Base-by-base conservation (phyloP, 1,140 invertebrate genomes). In the Tetragnatha versicolor region DNA sequence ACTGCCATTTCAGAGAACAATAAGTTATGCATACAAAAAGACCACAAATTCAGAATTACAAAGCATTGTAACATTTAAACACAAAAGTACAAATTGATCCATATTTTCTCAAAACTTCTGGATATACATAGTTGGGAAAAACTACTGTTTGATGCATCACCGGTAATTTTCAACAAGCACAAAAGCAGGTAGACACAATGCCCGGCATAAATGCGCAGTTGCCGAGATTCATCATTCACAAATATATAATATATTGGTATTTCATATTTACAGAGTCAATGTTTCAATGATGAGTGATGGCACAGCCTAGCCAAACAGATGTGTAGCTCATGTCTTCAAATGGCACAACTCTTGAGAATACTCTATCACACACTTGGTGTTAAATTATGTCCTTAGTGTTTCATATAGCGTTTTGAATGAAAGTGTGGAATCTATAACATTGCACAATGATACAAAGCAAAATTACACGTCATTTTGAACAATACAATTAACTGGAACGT, bases 281-380 rank as follows among this genome's bases (percentile, higher is more conserved):
- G 20, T 51, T 33, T 33, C 37, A 51, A 72, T 60, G 42, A 73
- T 31, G 45, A 42, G n/a, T 31, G 66, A 77, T 77, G 73, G 73
- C 73, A 77, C 73, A 65, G 61, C 73, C 61, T 65, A 66, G 60
- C 73, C n/a, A 39, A 53, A 65, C 73, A 39, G 25, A 75, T 63
- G 72, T 35, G 37, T 77, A 77, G 73, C 73, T 77, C 73, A 65
- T 77, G 55, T 77, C 49, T 49, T 65, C 60, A 77, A 77, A 65
- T 77, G 73, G 73, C 73, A 77, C 73, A 77, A 65, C 39, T 66
- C 73, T 53, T 10, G 25, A 77, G 29, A 22, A 73, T 49, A 22
- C 27, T 39, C 58, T 75, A 53, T 77, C 45, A 77, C 60, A 58
- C 29, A 73, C 17, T n/a, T 55, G 51, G 47, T 65, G 58, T n/a